phyloP scores from a whole-genome alignment of 2,888 invertebrate genomes.

The Cryptocheilus praepositus region DNA sequence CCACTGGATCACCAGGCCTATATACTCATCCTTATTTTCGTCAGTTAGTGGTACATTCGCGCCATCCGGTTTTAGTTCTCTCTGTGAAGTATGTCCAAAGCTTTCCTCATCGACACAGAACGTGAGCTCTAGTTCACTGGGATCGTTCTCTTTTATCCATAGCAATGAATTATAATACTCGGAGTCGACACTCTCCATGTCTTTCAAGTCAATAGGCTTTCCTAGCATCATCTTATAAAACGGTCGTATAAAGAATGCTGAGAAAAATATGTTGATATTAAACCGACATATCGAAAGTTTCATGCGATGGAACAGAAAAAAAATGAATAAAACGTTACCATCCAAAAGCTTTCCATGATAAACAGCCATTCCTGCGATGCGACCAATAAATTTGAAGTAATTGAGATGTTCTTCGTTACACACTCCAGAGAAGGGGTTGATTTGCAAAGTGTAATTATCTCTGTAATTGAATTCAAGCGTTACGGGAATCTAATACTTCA shows the following conservation, averaged over 20 bases:
- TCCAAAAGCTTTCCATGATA: slow-evolving; percentile 98
- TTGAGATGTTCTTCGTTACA: slow-evolving; percentile 98
- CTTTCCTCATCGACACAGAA: slow-evolving; percentile 98
- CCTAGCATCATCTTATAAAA: slow-evolving; percentile 99
- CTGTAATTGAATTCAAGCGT: slow-evolving; percentile 73
- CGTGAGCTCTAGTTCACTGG: slow-evolving; percentile 93
- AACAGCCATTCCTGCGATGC: slow-evolving; percentile 99
- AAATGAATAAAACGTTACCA: slow-evolving; percentile 78
- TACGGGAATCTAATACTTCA: too few relatives aligned
- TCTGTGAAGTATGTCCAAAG: slow-evolving; percentile 94
- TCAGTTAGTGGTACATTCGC: slow-evolving; percentile 93
- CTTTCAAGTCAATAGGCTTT: slow-evolving; percentile 93
- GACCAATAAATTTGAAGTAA: slow-evolving; percentile 99
- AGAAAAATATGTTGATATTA: neutral
- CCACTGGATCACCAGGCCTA: slow-evolving; percentile 98
- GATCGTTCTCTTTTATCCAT: slow-evolving; percentile 98
- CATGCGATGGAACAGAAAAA: neutral
- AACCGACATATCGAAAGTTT: neutral
- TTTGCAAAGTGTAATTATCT: slow-evolving; percentile 99
- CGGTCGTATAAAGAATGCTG: slow-evolving; percentile 98
- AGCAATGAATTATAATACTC: slow-evolving; percentile 98
- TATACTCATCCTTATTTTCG: slow-evolving; percentile 97
- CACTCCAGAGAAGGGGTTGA: slow-evolving; percentile 97
- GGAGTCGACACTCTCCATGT: slow-evolving; percentile 99
- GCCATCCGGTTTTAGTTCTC: slow-evolving; percentile 94